phyloP scores from a whole-genome alignment of 2,888 invertebrate species.

The Balanococcus diminutus region DNA sequence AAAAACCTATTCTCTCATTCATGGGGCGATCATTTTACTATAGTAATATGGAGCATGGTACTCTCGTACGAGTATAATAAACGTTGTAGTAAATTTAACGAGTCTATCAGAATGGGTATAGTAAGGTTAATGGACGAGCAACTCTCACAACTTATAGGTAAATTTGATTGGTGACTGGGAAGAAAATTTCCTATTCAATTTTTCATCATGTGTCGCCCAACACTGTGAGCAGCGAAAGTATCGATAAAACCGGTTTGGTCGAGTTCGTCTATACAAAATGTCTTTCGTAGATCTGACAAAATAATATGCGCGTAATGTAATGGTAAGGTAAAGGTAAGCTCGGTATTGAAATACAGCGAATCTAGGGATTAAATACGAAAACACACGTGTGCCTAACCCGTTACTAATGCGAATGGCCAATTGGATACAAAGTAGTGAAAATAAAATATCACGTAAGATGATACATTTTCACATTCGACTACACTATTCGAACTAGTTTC shows the following conservation, averaged over 20 bases:
- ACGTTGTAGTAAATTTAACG: not conserved
- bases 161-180: not conserved
- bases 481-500: not conserved
- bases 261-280: constrained; percentile 15
- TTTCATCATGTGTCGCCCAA: constrained; percentile 31
- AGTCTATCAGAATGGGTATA: not conserved
- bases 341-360: constrained; percentile 8
- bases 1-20: not conserved
- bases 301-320: not conserved
- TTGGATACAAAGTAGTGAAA: constrained; percentile 7
- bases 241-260: not conserved
- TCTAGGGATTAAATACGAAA: not conserved
- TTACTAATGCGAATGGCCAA: constrained; percentile 21
- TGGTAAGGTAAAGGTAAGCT: not conserved
- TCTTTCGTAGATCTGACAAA: constrained; percentile 15
- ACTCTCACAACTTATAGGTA: not conserved
- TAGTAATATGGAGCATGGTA: not conserved
- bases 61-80: not conserved
- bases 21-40: not conserved
- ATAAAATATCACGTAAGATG: constrained; percentile 26
- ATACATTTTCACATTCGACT: constrained; percentile 29
- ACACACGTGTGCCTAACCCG: constrained; percentile 17
- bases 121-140: not conserved
- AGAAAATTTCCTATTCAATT: constrained; percentile 5
- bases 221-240: constrained; percentile 28